Conservation (phyloP, 2,797 vertebrate genomes). For the Ctenopoma kingsleyae region DNA sequence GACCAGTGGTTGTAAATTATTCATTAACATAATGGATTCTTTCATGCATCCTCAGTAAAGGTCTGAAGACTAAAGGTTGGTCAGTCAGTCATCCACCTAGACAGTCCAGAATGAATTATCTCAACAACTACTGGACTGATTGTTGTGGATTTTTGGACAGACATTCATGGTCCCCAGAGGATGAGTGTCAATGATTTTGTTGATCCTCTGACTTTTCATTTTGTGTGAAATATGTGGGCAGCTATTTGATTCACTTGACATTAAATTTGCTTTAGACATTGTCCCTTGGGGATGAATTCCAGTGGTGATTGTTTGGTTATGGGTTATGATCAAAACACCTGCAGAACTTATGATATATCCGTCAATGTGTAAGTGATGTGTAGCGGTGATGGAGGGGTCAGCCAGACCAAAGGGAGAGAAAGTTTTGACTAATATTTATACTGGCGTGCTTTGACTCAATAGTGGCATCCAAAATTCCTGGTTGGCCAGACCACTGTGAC, state of each 20-base stretch:
- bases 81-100: no score
- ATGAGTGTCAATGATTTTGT: background rate
- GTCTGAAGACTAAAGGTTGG: conserved; percentile 8
- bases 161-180: background rate
- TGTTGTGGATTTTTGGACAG: no score
- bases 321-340: no score
- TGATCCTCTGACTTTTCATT: background rate
- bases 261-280: background rate
- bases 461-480: conserved; percentile 38
- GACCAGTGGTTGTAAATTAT: conserved; percentile 59
- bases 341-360: no score
- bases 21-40: conserved; percentile 65
- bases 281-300: background rate
- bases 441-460: conserved; percentile 39
- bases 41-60: conserved; percentile 30
- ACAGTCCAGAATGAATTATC: background rate
- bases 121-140: background rate
- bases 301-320: background rate
- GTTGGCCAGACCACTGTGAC: conserved; percentile 52
- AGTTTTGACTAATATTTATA: conserved; percentile 53
- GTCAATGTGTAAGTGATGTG: background rate
- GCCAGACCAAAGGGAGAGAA: background rate
- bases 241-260: no score
- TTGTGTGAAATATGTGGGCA: background rate
- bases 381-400: background rate